Conservation (phyloP, 2,888 invertebrate species). For the Xylocampa areola region DNA sequence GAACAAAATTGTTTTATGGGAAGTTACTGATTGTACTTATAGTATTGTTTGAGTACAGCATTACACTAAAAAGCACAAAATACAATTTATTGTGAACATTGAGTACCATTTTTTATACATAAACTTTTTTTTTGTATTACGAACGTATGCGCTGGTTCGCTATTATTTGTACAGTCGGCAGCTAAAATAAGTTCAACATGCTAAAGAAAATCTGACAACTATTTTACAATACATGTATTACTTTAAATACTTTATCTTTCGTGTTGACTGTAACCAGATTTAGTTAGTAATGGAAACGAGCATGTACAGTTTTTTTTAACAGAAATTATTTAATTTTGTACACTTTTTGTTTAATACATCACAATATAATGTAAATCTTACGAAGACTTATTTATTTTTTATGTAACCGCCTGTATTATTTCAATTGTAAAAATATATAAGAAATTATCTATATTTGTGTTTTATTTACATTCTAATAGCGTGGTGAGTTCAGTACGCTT, state of each 20-base stretch:
- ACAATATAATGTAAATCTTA: constrained; percentile 72
- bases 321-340: constrained; percentile 53
- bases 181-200: constrained; percentile 10
- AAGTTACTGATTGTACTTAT: not conserved
- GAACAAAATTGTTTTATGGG: constrained; percentile 21
- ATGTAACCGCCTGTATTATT: constrained; percentile 89
- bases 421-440: constrained; percentile 88
- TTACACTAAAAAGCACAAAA: constrained; percentile 43
- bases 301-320: constrained; percentile 52
- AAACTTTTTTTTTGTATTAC: constrained; percentile 15
- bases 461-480: constrained; percentile 66
- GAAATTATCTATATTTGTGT: constrained; percentile 77
- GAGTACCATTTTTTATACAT: constrained; percentile 30
- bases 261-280: constrained; percentile 44
- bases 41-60: not conserved
- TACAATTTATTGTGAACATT: constrained; percentile 31
- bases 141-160: constrained; percentile 54
- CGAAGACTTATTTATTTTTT: constrained; percentile 85
- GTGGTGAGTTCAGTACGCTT: too few relatives aligned
- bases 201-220: not conserved
- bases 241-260: constrained; percentile 20
- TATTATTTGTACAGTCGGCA: constrained; percentile 35
- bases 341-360: constrained; percentile 67
- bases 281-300: constrained; percentile 38
- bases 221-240: constrained; percentile 4